phyloP scores from a whole-genome alignment of 1,140 invertebrate genomes.

The Ladona fulva region DNA sequence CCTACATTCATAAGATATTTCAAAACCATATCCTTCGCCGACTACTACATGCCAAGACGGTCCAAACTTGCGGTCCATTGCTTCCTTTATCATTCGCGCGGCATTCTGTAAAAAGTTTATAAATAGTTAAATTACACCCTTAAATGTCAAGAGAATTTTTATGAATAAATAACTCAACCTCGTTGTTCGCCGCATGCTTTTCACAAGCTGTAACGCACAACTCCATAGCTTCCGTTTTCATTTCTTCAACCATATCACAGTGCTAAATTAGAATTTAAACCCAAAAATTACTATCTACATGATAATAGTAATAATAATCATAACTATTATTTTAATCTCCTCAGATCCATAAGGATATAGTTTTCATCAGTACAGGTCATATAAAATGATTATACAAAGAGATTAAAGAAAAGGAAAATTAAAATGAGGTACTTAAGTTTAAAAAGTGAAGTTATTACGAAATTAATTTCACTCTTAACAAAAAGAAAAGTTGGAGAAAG shows the following conservation, averaged over 20 bases:
- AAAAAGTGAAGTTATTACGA: conserved; percentile 11
- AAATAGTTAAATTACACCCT: conserved; percentile 16
- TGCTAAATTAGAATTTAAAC: conserved; percentile 42
- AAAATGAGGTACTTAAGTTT: too few relatives aligned
- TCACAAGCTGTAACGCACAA: conserved; percentile 84
- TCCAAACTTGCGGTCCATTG: conserved; percentile 90
- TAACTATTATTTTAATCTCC: not conserved
- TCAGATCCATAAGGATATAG: too few relatives aligned
- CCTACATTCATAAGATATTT: conserved; percentile 82
- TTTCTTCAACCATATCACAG: conserved; percentile 86
- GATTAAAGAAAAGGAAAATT: too few relatives aligned
- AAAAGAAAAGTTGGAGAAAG: too few relatives aligned
- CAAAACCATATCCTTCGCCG: conserved; percentile 89
- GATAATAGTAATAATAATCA: not conserved
- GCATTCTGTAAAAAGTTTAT: conserved; percentile 45
- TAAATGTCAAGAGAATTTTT: not conserved
- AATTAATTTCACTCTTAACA: too few relatives aligned
- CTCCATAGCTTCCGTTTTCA: conserved; percentile 80
- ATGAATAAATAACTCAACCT: conserved; percentile 40
- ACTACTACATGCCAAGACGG: conserved; percentile 87
- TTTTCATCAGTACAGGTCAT: not conserved
- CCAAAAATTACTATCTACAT: conserved; percentile 13
- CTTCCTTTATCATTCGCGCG: conserved; percentile 84
- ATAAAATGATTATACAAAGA: conserved; percentile 6
- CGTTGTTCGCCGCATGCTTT: conserved; percentile 77